Conservation (phyloP, 1,140 invertebrate species). For the Drosophila pectinifera region DNA sequence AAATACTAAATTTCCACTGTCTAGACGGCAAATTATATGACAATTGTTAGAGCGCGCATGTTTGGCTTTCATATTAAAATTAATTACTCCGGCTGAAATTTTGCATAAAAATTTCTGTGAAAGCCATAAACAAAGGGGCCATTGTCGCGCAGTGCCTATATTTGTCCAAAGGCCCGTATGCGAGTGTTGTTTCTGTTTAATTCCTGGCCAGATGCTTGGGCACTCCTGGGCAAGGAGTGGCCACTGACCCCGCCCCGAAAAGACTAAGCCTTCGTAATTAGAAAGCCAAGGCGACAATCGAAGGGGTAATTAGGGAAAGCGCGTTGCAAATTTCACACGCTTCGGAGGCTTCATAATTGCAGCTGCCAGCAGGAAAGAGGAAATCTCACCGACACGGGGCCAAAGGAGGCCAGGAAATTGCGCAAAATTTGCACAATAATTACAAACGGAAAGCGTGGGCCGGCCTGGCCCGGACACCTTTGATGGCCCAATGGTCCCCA, state of each 20-base stretch:
- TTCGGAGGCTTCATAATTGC: conserved; percentile 53
- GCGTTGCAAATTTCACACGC: conserved; percentile 56
- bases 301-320: conserved; percentile 45
- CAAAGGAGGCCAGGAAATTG: conserved; percentile 55
- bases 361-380: conserved; percentile 24
- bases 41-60: conserved; percentile 80
- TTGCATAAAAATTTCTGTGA: conserved; percentile 65
- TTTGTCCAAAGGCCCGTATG: neutral
- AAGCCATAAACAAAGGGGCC: conserved; percentile 45
- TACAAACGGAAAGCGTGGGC: conserved; percentile 74
- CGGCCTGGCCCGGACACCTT: conserved; percentile 60
- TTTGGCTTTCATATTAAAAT: conserved; percentile 84
- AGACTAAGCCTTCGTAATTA: conserved; percentile 24
- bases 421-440: conserved; percentile 68
- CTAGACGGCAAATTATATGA: conserved; percentile 85
- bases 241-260: conserved; percentile 1
- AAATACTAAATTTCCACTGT: conserved; percentile 85
- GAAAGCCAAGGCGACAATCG: conserved; percentile 18
- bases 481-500: conserved; percentile 37
- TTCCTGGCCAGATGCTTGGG: neutral
- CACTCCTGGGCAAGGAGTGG: conserved; percentile 3
- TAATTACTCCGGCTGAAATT: conserved; percentile 73
- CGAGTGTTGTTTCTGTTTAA: conserved; percentile 32
- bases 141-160: conserved; percentile 26
- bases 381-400: conserved; percentile 49